These are phyloP conservation scores for Pyrrhosoma nymphula DNA, from an alignment of 2,888 invertebrate species.

Conservation along the genomic window DNA sequence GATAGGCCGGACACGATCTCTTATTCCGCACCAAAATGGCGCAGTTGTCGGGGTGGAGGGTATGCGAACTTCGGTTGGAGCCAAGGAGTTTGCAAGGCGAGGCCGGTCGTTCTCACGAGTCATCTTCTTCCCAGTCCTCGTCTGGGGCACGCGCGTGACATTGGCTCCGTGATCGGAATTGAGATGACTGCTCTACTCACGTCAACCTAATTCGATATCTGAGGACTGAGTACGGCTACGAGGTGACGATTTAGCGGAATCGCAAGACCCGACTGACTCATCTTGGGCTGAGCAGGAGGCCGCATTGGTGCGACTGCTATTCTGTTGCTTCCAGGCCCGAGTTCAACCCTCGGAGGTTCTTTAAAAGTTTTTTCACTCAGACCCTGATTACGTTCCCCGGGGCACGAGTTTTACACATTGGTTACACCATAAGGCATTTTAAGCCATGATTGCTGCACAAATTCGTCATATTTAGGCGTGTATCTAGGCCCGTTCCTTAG, in stretches of 20 bases:
- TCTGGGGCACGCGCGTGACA: not conserved
- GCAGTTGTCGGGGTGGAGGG: not conserved
- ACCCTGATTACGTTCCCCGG: too few species aligned
- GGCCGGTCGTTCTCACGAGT: not conserved
- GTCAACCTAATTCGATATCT: not conserved
- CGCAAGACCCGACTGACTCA: not conserved
- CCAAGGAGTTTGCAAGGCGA: not conserved
- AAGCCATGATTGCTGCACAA: too few species aligned
- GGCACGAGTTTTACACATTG: too few species aligned
- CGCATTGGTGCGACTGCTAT: too few species aligned
- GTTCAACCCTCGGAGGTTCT: too few species aligned
- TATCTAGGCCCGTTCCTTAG: too few species aligned
- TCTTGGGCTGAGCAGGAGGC: too few species aligned
- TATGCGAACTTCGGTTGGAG: not conserved
- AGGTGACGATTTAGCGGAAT: not conserved
- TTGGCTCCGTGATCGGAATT: not conserved
- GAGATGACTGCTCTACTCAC: not conserved
- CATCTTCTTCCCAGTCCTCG: not conserved
- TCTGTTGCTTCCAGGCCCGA: too few species aligned
- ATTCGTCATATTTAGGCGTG: too few species aligned
- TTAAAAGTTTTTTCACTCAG: too few species aligned
- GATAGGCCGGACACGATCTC: not conserved
- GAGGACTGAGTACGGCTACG: not conserved
- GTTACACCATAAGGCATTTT: too few species aligned
- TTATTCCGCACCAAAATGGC: not conserved